A percentile compares a stretch with the other conserved stretches of the same genome.
phyloP scores from a whole-genome alignment of 2,888 invertebrate genomes.

The Palloptera scutellata region DNA sequence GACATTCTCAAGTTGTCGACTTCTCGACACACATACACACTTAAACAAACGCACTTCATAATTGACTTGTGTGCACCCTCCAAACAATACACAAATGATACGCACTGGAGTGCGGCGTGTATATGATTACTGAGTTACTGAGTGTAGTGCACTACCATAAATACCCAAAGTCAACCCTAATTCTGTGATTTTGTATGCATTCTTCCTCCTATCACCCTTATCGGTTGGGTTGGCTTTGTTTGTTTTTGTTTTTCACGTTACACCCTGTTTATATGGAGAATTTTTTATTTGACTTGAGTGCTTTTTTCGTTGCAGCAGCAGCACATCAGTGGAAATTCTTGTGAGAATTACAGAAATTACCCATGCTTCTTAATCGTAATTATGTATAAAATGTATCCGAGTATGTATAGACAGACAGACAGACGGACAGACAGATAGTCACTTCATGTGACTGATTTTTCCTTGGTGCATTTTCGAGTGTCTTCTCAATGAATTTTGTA shows the following conservation, averaged over 20 bases:
- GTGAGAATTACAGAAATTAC: conserved; percentile 30
- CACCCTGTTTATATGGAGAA: conserved; percentile 47
- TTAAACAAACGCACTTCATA: background rate
- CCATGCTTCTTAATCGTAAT: conserved; percentile 10
- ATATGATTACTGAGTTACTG: background rate
- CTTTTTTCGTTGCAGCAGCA: conserved; percentile 18
- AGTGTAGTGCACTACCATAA: background rate
- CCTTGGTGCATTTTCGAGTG: background rate
- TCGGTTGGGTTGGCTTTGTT: conserved; percentile 43
- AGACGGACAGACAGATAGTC: no score
- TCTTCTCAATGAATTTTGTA: conserved; percentile 14
- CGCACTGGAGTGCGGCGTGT: no score
- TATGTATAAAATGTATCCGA: no score
- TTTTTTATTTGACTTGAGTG: conserved; percentile 36
- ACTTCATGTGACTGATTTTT: no score
- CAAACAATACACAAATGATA: background rate
- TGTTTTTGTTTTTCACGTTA: conserved; percentile 32
- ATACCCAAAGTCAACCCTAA: conserved; percentile 24
- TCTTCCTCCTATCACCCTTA: no score
- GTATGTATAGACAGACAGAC: no score
- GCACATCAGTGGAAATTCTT: conserved; percentile 14
- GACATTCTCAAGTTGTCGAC: conserved; percentile 1
- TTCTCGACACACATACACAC: conserved; percentile 8
- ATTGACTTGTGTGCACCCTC: conserved; percentile 20
- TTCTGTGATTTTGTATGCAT: conserved; percentile 20